Evolutionary conservation across 2,888 invertebrate genomes (phyloP), one percentile per base, ranked within the genome.

Genomic region (Calameuta pallipes): DNA sequence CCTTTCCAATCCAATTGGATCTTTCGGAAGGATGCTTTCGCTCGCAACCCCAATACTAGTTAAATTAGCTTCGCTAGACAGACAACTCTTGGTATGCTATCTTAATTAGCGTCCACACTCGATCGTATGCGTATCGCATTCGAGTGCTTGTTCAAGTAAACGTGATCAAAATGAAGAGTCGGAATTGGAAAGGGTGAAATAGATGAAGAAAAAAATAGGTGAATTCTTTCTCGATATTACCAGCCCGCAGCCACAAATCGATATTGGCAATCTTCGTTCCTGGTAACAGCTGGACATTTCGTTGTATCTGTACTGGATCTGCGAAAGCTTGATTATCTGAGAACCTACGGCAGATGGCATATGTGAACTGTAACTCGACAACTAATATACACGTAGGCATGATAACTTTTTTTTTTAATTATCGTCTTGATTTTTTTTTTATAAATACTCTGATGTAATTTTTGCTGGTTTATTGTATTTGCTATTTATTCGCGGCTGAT

Each of bases 231-330:
- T 31, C 31, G 71, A 31, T 12, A 75, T 56, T 33, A 75, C 6
- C 30, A n/a, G 37, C 77, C 4, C 31, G 56, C n/a, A 71, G 71
- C 71, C 13, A 12, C 71, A 30, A 70, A 70, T 78, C 75, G 70
- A 75, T 70, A 78, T 71, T 30, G 34, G 36, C 56, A 75, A 75
- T 78, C 69, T 37, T 75, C 70, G 4, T n/a, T 37, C 56, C 37
- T 41, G 56, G 37, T 75, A 78, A 75, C 35, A 13, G n/a, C 75
- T 31, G 34, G 31, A 36, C 30, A 6, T 68, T 69, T n/a, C 31
- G 13, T 30, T 69, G 70, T 30, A 77, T 35, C 23, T 56, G 15
- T 56, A 56, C 56, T 56, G 56, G 23, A 9, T 6, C 56, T 56
- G 15, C 56, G 23, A 9, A 56, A 56, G 23, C 56, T 56, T 56